These are phyloP conservation scores for Leucoraja ocellata DNA, from an alignment of 2,797 vertebrate species.

Conservation along the genomic window DNA sequence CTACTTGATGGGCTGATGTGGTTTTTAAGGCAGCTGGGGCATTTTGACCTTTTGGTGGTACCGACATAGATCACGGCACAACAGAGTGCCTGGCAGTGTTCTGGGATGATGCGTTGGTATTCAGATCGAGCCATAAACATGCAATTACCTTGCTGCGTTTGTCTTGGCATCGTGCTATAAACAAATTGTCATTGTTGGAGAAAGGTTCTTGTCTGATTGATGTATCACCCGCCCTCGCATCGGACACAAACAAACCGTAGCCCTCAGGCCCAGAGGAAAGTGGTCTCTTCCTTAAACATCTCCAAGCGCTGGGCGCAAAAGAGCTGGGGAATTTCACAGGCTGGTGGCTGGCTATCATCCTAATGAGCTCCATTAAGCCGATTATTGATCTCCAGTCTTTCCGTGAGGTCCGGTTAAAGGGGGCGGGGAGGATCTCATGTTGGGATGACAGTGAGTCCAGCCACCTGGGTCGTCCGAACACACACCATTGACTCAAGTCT, in stretches of 20 bases:
- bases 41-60: slow-evolving; percentile 1
- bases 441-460: slow-evolving; percentile 46
- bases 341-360: slow-evolving; percentile 38
- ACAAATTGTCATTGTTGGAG: slow-evolving; percentile 15
- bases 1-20: not conserved
- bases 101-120: not conserved
- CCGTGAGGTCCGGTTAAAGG: slow-evolving; percentile 54
- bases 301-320: not conserved
- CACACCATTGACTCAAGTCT: slow-evolving; percentile 53
- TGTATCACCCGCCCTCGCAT: not conserved
- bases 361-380: slow-evolving; percentile 55
- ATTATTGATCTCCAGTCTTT: slow-evolving; percentile 53
- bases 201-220: slow-evolving; percentile 25
- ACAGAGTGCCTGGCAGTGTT: not conserved
- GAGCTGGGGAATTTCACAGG: slow-evolving; percentile 31
- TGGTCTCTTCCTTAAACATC: slow-evolving; percentile 10
- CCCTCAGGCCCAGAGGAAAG: not conserved
- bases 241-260: slow-evolving; percentile 30
- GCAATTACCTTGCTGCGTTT: slow-evolving; percentile 13
- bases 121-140: slow-evolving; percentile 17
- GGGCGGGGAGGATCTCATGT: slow-evolving; percentile 46
- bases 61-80: not conserved
- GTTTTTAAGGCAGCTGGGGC: not conserved
- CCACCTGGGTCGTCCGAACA: slow-evolving; percentile 49
- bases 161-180: not conserved